Conservation (phyloP, 1,140 invertebrate genomes). For the Eubasilissa regina region DNA sequence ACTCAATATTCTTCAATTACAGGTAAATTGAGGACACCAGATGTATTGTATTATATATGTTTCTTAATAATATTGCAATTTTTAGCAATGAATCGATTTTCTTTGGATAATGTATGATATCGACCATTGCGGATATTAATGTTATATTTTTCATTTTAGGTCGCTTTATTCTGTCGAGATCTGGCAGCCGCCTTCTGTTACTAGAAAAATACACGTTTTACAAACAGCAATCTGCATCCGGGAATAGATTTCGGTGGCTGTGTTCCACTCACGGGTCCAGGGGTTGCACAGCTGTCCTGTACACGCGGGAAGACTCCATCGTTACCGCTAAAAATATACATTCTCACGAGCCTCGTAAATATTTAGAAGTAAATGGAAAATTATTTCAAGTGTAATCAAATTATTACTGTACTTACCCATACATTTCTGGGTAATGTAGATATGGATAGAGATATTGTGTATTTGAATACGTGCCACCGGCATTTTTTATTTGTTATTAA, state of each 20-base stretch:
- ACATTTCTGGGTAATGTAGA: no score
- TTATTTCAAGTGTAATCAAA: constrained; percentile 10
- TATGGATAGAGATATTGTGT: no score
- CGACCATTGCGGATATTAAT: no score
- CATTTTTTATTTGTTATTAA: no score
- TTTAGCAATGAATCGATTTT: no score
- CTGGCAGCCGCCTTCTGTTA: constrained; percentile 2
- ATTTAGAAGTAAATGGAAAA: constrained; percentile 10
- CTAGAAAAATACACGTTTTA: constrained; percentile 20
- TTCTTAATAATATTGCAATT: no score
- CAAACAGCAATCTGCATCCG: neutral
- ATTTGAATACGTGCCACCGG: no score
- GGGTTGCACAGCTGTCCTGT: constrained; percentile 2
- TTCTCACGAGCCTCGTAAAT: constrained; percentile 13
- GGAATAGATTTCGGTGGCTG: neutral
- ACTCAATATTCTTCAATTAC: no score
- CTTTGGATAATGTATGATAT: no score
- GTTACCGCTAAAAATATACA: neutral
- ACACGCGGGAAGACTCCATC: constrained; percentile 3
- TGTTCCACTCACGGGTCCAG: constrained; percentile 7
- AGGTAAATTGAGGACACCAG: no score
- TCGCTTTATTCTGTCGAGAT: constrained; percentile 17
- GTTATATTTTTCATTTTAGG: neutral
- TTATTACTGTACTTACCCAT: no score
- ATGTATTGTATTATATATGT: no score